Conservation (phyloP, 2,797 vertebrate genomes). For the Arremon aurantiirostris region DNA sequence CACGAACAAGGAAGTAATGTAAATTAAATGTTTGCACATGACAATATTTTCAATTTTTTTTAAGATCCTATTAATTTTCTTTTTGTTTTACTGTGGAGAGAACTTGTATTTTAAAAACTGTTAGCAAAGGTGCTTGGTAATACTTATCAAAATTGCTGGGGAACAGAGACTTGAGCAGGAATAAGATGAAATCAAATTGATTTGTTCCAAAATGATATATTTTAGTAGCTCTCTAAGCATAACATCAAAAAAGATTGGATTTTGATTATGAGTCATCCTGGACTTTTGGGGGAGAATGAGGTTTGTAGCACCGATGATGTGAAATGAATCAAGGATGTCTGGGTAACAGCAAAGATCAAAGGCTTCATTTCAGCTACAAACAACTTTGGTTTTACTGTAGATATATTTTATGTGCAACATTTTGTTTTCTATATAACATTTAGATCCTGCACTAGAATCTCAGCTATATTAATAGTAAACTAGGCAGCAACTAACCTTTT, state of each 20-base stretch:
- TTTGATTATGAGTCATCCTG: background rate
- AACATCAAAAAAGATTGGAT: background rate
- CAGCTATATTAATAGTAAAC: background rate
- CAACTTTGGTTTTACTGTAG: background rate
- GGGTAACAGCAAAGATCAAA: background rate
- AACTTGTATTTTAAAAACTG: background rate
- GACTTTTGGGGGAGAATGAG: background rate
- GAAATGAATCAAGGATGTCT: background rate
- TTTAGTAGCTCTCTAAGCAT: background rate
- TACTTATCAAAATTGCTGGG: background rate
- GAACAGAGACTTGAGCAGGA: background rate
- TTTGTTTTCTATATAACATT: background rate
- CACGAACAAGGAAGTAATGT: background rate
- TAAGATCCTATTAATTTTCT: background rate
- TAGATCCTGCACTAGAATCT: background rate
- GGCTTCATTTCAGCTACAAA: background rate
- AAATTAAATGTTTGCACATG: background rate
- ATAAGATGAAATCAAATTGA: background rate
- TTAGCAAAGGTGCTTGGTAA: background rate
- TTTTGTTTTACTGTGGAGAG: background rate
- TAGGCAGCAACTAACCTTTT: background rate
- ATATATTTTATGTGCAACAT: background rate
- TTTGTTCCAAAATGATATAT: background rate
- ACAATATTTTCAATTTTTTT: background rate
- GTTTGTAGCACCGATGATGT: background rate